Base-by-base conservation (phyloP, 2,888 invertebrate species). In the Podabrus alpinus region DNA sequence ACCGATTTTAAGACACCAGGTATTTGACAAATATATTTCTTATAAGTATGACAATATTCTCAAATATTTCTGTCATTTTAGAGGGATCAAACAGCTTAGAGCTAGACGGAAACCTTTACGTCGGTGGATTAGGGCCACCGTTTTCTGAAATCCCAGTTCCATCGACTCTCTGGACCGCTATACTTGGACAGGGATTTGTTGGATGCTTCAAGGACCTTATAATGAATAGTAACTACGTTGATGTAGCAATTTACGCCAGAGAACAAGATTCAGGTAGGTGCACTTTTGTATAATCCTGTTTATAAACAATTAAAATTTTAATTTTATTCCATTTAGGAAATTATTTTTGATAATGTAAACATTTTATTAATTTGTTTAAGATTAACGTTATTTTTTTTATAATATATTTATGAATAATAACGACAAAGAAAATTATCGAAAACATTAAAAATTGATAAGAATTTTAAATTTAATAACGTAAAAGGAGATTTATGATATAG, bases 151-250 rank as follows among this genome's bases (percentile, higher is more conserved):
- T 93, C 9, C 90, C 92, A 62, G 92, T 96, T 69, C 97, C 97
- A 0, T 91, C 95, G 1, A 95, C 94, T 15, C 88, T 98, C 75
- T 98, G 97, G 97, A 95, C 97, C 0, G 97, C 95, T 0, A 94
- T 95, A 9, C 88, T 98, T 71, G 91, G 95, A 74, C 94, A 95
- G 83, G 98, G 98, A 17, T 98, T 95, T 86, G 97, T 98, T 9
- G 98, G 98, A 2, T 98, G 98, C 86, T 91, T 98, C 84, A 91
- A 97, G 79, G 97, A 97, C 86, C 89, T 98, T 82, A 92, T 94
- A 80, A 89, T 97, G 83, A 97, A 97, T 85, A 97, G 97, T 85
- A 94, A 95, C 82, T 92, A 95, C 0, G 92, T 97, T 77, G 97
- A 98, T 86, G 91, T 98, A 76, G 95, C 96, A 3, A 93, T 94